These are phyloP conservation scores for Drosophila melanocephala DNA, from an alignment of 2,888 invertebrate genomes.

Conservation along the genomic window DNA sequence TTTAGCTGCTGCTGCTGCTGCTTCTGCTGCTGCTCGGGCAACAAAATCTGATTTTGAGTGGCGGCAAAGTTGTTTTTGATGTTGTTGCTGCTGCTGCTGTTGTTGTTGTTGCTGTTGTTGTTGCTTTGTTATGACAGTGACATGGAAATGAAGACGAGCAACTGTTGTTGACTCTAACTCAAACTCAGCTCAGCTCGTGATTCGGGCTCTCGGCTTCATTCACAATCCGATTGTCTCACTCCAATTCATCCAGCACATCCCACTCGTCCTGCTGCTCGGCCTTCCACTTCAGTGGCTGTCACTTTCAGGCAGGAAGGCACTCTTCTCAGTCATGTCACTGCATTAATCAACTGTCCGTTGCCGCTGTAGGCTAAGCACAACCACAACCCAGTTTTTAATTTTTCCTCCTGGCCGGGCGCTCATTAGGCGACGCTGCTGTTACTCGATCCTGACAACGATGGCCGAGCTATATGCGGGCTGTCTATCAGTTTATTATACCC, in stretches of 20 bases:
- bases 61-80: conserved; percentile 33
- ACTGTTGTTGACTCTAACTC: conserved; percentile 36
- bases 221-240: not conserved
- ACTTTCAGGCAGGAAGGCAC: not conserved
- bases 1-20: not conserved
- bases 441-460: not conserved
- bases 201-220: not conserved
- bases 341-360: conserved; percentile 68
- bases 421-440: conserved; percentile 18
- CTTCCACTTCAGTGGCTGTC: conserved; percentile 49
- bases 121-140: conserved; percentile 67
- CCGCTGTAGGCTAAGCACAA: conserved; percentile 4
- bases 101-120: conserved; percentile 28
- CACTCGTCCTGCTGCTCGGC: conserved; percentile 5
- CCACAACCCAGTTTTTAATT: conserved; percentile 10
- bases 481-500: conserved; percentile 2
- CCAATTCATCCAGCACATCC: not conserved
- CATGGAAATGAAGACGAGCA: conserved; percentile 60
- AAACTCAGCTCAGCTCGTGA: not conserved
- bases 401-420: conserved; percentile 17
- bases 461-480: not conserved
- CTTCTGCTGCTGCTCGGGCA: conserved; percentile 6
- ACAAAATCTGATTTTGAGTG: conserved; percentile 64
- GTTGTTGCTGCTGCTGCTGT: conserved; percentile 15
- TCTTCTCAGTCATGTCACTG: conserved; percentile 57